Base-by-base conservation (phyloP, 2,113 vertebrate species). In the Hassar affinis region DNA sequence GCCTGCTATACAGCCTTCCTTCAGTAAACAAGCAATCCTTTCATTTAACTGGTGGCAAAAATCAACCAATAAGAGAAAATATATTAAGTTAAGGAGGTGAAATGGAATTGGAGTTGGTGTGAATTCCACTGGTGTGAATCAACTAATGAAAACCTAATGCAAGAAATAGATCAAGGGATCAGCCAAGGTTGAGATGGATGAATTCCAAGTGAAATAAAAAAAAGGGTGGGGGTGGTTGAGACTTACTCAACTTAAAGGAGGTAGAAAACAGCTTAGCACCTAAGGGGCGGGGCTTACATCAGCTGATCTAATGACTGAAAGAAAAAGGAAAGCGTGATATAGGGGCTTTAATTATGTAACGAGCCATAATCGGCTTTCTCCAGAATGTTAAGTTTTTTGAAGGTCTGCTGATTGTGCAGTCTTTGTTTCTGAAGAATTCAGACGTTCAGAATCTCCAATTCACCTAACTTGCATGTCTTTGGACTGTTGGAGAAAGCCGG, bases 301-400 rank as follows among this genome's bases (percentile, higher is more conserved):
- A 82, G 86, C 86, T 79, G 80, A 85, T 51, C 66, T 59, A 82
- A 82, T 82, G 78, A 59, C 30, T 59, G 14, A 61, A 25, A 75
- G 80, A 62, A 62, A 77, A 10, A 30, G 49, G 38, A 66, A 72
- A 78, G 45, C 69, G 59, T 78, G 33, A 81, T 62, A 80, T 47
- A 14, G 56, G 64, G 66, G 27, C 78, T 79, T 85, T 79, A 79
- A 76, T 68, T 59, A 9, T 10, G 35, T 85, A 83, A 85, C 80
- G 57, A 47, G 51, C 25, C 38, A 45, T 87, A 85, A 87, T 82
- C 77, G 33, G 80, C 76, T 85, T 83, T 69, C 52, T 79, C 64
- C 59, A 30, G 22, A 68, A 49, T 69, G 54, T 49, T 54, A 61
- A 64, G 59, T 59, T 42, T 75, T 85, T 82, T 82, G n/a, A 79